Evolutionary conservation across 2,113 vertebrate genomes (phyloP).

Genomic region (Colinus virginianus): DNA sequence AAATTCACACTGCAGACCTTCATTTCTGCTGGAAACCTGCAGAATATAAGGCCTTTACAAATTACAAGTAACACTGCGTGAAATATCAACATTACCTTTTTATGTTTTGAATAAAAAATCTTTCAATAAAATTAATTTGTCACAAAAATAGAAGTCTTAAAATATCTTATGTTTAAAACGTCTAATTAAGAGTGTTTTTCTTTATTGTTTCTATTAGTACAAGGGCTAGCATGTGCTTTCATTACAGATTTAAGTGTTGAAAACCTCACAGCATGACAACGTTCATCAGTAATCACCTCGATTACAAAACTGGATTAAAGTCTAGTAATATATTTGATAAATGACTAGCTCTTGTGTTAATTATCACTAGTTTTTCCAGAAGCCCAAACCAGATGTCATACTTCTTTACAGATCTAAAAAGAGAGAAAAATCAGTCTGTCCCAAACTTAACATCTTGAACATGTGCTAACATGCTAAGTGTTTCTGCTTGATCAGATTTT

Average conservation of each 20-base stretch:
- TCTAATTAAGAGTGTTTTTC: background rate
- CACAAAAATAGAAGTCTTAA: background rate
- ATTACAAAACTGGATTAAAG: background rate
- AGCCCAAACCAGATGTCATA: background rate
- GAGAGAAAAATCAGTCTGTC: background rate
- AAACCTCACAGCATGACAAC: background rate
- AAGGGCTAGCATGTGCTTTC: background rate
- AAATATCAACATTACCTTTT: conserved; percentile 12
- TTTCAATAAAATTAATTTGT: background rate
- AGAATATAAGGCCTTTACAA: background rate
- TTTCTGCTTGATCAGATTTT: background rate
- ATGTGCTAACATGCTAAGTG: background rate
- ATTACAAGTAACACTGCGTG: background rate
- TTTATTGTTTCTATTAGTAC: background rate
- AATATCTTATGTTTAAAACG: background rate
- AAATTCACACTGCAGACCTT: background rate
- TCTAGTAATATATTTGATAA: conserved; percentile 11
- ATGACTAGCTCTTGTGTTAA: background rate
- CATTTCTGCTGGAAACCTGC: conserved; percentile 4
- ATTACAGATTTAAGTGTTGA: background rate
- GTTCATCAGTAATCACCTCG: background rate
- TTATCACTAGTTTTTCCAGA: background rate
- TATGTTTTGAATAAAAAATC: conserved; percentile 1
- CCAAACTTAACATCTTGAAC: background rate
- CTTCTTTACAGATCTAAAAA: background rate